These are phyloP conservation scores for Ophioderma brevispina DNA, from an alignment of 35 echinoderm and acorn worm species.

Conservation along the genomic window DNA sequence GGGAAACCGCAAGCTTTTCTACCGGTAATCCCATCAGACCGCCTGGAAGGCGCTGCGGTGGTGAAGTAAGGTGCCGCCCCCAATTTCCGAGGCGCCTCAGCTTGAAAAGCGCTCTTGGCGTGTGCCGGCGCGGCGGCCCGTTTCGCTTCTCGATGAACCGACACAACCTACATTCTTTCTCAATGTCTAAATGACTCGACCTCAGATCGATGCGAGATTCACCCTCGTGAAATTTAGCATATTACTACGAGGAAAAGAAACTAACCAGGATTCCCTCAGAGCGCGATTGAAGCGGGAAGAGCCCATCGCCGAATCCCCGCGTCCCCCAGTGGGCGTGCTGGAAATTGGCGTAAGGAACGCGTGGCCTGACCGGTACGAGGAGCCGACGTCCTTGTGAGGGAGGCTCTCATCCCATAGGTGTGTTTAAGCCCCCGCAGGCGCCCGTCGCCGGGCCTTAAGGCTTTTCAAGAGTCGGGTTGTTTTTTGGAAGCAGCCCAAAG, in stretches of 20 bases:
- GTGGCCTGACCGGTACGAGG: too few relatives aligned
- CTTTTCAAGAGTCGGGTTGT: too few relatives aligned
- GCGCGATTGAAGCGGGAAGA: constrained; percentile 59
- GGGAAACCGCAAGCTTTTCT: background rate
- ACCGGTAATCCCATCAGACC: background rate
- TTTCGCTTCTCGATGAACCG: background rate
- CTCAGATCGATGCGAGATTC: constrained; percentile 51
- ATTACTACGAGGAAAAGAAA: constrained; percentile 49
- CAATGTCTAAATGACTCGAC: background rate
- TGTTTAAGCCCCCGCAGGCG: too few relatives aligned
- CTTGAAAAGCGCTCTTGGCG: too few relatives aligned
- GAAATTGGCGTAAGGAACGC: too few relatives aligned
- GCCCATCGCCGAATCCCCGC: constrained; percentile 32
- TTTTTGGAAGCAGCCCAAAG: too few relatives aligned
- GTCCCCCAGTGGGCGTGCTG: too few relatives aligned
- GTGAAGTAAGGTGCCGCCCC: background rate
- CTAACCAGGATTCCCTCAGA: constrained; percentile 73
- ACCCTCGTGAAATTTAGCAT: constrained; percentile 48
- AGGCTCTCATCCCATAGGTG: too few relatives aligned
- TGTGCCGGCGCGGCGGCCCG: too few relatives aligned
- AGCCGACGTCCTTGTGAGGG: too few relatives aligned
- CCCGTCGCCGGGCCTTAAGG: too few relatives aligned
- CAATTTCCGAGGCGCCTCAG: background rate
- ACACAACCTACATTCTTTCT: background rate
- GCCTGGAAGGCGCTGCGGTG: too few relatives aligned